These are phyloP conservation scores for Macrosteles quadrilineatus DNA, from an alignment of 1,140 invertebrate species.

Conservation along the genomic window DNA sequence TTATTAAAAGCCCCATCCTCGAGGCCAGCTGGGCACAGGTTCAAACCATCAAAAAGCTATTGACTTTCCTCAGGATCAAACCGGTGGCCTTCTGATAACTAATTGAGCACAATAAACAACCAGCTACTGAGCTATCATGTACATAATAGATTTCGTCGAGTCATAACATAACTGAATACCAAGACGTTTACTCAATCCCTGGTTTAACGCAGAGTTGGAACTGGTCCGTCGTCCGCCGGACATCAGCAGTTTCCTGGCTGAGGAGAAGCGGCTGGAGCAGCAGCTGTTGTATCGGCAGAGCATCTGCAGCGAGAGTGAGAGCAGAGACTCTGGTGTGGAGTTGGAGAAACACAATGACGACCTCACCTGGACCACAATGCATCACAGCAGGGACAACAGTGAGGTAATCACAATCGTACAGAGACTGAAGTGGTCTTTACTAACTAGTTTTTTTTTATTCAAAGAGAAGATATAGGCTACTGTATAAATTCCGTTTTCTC, in stretches of 20 bases:
- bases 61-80: too few relatives aligned
- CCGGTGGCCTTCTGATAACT: too few relatives aligned
- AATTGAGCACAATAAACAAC: too few relatives aligned
- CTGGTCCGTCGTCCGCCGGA: constrained; percentile 65
- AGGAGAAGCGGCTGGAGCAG: constrained; percentile 71
- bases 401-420: constrained; percentile 53
- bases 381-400: constrained; percentile 76
- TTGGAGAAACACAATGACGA: constrained; percentile 61
- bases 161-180: too few relatives aligned
- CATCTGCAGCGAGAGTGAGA: constrained; percentile 60
- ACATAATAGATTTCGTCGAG: too few relatives aligned
- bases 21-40: too few relatives aligned
- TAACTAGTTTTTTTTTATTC: constrained; percentile 3
- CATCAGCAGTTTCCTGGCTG: constrained; percentile 73
- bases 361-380: constrained; percentile 60
- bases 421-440: too few relatives aligned
- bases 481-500: too few relatives aligned
- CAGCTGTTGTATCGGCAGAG: constrained; percentile 61
- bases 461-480: not conserved
- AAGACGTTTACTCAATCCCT: too few relatives aligned
- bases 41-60: too few relatives aligned
- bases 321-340: constrained; percentile 75
- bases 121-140: too few relatives aligned
- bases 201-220: constrained; percentile 36
- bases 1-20: too few relatives aligned